Percentiles rank a stretch among this genome's conserved stretches.
Conservation (phyloP, 53 echinoderm and acorn worm species). For the Astropecten irregularis region DNA sequence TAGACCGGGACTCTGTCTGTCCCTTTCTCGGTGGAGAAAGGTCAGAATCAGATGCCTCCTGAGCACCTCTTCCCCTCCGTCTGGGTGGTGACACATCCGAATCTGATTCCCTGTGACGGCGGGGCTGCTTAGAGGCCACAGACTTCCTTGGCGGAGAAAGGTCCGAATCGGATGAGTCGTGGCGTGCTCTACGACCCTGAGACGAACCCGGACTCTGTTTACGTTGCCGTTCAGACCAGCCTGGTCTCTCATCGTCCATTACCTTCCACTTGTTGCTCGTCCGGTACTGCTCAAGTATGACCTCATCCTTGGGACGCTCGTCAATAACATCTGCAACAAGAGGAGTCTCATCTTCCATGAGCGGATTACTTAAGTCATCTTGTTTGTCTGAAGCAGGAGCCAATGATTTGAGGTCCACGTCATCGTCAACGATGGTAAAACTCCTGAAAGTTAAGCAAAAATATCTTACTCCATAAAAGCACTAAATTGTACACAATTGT, state of each 20-base stretch:
- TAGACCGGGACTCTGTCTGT: too few relatives aligned
- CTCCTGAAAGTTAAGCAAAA: slow-evolving; percentile 8
- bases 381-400: slow-evolving; percentile 36
- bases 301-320: slow-evolving; percentile 83
- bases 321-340: slow-evolving; percentile 83
- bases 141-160: slow-evolving; percentile 63
- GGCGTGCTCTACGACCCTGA: slow-evolving; percentile 10
- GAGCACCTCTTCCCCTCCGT: slow-evolving; percentile 29
- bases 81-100: slow-evolving; percentile 43
- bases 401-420: slow-evolving; percentile 75
- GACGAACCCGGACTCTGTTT: too few relatives aligned
- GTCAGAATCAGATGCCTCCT: slow-evolving; percentile 76
- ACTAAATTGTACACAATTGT: neutral
- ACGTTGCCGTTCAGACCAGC: neutral
- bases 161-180: slow-evolving; percentile 77
- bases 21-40: slow-evolving; percentile 63
- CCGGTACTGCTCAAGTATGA: slow-evolving; percentile 81
- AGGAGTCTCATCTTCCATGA: slow-evolving; percentile 79
- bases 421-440: slow-evolving; percentile 86
- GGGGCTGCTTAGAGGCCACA: neutral
- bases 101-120: neutral
- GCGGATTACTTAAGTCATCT: slow-evolving; percentile 46
- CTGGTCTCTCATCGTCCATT: slow-evolving; percentile 39
- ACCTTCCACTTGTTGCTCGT: slow-evolving; percentile 85
- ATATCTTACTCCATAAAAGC: too few relatives aligned